These are phyloP conservation scores for Lamellibrachia luymesi DNA, from an alignment of 1,140 invertebrate genomes.

Conservation along the genomic window DNA sequence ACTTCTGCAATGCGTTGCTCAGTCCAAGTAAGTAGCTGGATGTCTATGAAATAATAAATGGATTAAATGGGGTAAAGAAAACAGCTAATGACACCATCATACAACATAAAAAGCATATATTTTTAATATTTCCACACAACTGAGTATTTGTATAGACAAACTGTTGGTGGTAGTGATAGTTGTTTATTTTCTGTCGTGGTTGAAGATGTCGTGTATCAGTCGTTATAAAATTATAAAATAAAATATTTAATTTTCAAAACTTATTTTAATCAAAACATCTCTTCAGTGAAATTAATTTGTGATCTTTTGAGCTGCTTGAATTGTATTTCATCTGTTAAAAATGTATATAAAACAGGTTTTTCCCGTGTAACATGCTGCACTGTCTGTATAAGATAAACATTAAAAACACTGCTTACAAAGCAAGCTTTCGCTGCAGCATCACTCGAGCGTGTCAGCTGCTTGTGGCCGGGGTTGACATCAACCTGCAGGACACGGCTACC, in stretches of 20 bases:
- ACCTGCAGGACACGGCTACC: constrained; percentile 64
- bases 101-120: neutral
- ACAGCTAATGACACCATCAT: neutral
- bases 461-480: constrained; percentile 63
- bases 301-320: too few species aligned
- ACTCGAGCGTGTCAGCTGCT: constrained; percentile 55
- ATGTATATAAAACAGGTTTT: too few species aligned
- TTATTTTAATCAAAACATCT: too few species aligned
- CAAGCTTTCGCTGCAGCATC: constrained; percentile 41
- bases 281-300: too few species aligned
- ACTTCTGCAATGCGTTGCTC: constrained; percentile 65
- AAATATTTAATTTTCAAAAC: too few species aligned
- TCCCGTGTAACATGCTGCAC: too few species aligned
- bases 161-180: neutral
- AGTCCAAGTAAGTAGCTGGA: constrained; percentile 61
- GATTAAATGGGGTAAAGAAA: neutral
- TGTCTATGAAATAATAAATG: neutral
- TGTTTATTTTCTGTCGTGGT: neutral
- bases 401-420: neutral
- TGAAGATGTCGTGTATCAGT: too few species aligned
- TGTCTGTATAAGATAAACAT: neutral
- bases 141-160: neutral
- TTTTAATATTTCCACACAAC: too few species aligned
- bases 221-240: too few species aligned
- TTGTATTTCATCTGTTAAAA: too few species aligned